Base-by-base conservation (phyloP, 2,888 invertebrate species). In the Lamellibrachia satsuma region DNA sequence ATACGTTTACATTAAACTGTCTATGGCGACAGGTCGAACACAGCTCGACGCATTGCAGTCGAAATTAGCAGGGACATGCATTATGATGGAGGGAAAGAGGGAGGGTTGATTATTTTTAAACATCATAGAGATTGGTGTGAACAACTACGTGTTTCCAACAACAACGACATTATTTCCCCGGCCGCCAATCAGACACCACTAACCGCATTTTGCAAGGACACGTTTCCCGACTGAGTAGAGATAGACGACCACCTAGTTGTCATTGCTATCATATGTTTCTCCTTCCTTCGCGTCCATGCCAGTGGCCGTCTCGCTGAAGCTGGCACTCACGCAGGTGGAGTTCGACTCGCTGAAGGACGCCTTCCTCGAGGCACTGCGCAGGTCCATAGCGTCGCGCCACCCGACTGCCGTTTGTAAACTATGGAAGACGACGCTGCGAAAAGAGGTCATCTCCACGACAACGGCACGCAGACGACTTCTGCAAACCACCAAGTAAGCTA, bases 391-490 rank as follows among this genome's bases (percentile, higher is more conserved):
- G n/a, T 52, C 91, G 15, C 52, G 91, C 15, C 57, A 91, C 57
- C 52, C 91, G 11, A n/a, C 91, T n/a, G 91, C 57, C 55, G 57
- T 51, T 11, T 52, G 22, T 91, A 39, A 91, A 4, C 52, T 91
- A 11, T 52, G 91, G 91, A 91, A 91, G 91, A 91, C 57, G 39
- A 52, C 91, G 22, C 91, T 91, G n/a, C 91, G 55, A 39, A 91
- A 6, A n/a, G 55, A 91, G 52, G 52, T 27, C 39, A 57, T 91
- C 52, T n/a, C 55, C 27, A 57, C 57, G 57, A 91, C 91, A 15
- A 39, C 52, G 52, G 57, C 91, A 15, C 52, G 57, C 91, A 91
- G 57, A 52, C 52, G 91, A 91, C 57, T 91, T 9, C 91, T 91
- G 91, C 27, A 52, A 51, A 91, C 55, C 52, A 91, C 91, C n/a